Evolutionary conservation across 2,888 invertebrate genomes (phyloP), one percentile per base, ranked within the genome.

Genomic region (Anagyrus pseudococci): DNA sequence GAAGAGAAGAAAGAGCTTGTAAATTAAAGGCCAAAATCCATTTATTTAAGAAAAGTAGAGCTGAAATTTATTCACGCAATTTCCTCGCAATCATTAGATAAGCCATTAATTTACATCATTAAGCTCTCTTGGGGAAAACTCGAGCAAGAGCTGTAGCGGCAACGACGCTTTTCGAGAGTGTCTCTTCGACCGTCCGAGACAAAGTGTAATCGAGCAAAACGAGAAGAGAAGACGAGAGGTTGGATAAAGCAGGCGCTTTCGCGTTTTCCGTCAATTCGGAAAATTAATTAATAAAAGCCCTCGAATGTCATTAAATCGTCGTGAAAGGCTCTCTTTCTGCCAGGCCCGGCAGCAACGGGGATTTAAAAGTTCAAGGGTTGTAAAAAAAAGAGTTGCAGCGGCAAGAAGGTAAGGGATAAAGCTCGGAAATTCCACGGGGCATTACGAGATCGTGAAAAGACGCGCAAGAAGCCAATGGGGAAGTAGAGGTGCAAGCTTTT

Each of bases 361-460:
- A 52, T 54, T 58, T 54, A 54, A 62, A 57, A 58, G 53, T 58
- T 41, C 23, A 20, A 62, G 57, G 57, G 52, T 56, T 52, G 57
- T 62, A 57, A 62, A 62, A 56, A 52, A 44, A 46, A 56, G 40
- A 56, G n/a, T n/a, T n/a, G n/a, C n/a, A n/a, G n/a, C n/a, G n/a
- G n/a, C 29, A 10, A 29, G 29, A 29, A 10, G 29, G 13, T 20
- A 44, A 44, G 10, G 62, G 37, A 20, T 40, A 40, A 61, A 50
- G 56, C 56, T 56, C 44, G 44, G 50, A 56, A 56, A 56, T 19
- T 49, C n/a, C 47, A 40, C 37, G 29, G 25, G 49, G 52, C 47
- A 29, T 62, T 52, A 46, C 44, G 10, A 29, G 6, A 29, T 29
- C 29, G 4, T 10, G 29, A 29, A 29, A 29, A 29, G n/a, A 55